Percentiles rank a stretch among this genome's conserved stretches.
These are phyloP conservation scores for Macrosiphum euphorbiae DNA, from an alignment of 2,888 invertebrate genomes.

Conservation along the genomic window DNA sequence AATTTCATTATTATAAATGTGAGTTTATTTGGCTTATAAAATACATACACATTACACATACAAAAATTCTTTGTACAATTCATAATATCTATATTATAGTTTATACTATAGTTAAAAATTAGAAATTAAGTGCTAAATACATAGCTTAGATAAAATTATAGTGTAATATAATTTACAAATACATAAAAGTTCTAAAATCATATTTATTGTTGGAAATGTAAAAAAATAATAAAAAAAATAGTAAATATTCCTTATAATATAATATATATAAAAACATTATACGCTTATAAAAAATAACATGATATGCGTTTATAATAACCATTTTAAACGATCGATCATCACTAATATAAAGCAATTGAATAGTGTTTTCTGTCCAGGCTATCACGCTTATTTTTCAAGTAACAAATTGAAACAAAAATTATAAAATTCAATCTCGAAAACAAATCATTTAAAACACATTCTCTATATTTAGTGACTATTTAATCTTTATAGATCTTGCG, in stretches of 20 bases:
- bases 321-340: background rate
- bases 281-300: background rate
- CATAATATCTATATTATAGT: background rate
- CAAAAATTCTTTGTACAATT: background rate
- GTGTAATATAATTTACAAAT: background rate
- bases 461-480: background rate
- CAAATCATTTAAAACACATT: background rate
- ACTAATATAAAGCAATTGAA: background rate
- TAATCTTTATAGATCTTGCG: constrained; percentile 44
- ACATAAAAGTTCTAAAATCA: background rate
- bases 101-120: background rate
- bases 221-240: constrained; percentile 2
- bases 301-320: background rate
- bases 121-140: background rate
- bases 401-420: background rate
- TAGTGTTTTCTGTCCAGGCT: background rate
- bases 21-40: background rate
- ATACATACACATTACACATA: background rate
- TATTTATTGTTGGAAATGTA: background rate
- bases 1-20: background rate
- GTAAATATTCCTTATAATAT: background rate
- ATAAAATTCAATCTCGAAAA: background rate
- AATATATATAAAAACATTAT: background rate
- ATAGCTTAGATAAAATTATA: background rate
- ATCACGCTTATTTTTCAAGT: background rate